Base-by-base conservation (phyloP, 2,113 vertebrate genomes). In the Pipa parva region DNA sequence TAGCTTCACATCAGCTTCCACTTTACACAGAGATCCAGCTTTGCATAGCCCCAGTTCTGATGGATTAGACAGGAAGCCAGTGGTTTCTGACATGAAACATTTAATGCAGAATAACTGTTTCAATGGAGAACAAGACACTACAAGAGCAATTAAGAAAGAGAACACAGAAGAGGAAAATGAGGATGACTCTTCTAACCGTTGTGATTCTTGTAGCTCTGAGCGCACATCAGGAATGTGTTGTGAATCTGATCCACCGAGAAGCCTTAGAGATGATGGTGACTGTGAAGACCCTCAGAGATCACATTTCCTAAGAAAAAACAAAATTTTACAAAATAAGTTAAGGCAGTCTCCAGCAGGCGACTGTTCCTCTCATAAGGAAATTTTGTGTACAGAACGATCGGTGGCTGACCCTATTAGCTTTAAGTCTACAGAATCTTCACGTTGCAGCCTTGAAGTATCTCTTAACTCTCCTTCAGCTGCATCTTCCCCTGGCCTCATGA, bases 381-480 rank as follows among this genome's bases (percentile, higher is more conserved):
- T 65, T 1, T 84, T 88, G 45, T 81, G 82, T 1, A 56, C 80
- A 3, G 83, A 87, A 0, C 83, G 79, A 60, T 87, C 83, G 0
- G 84, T 86, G 1, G 78, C 84, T 0, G 92, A 97, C 77, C 92
- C 92, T 0, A 82, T 89, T 24, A 89, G 93, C 74, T 96, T 95
- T 81, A 95, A 94, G 74, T 91, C 93, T 0, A 86, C 90, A 0
- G 92, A 94, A 54, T 90, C 92, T 0, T 92, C 92, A 9, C 93
- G 86, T 21, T 89, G 94, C 84, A 95, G 95, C 80, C 79, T 97
- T 67, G 96, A 95, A 79, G 89, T 90, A 1, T 93, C 94, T 2
- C 93, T 93, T 1, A 93, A 93, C 18, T 95, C 95, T 0, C 94
- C 94, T 1, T 97, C 96, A 0, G 92, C 93, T 0, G 92, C 95